A percentile compares a stretch with the other conserved stretches of the same genome.
phyloP scores from a whole-genome alignment of 2,888 invertebrate species.

The Mythimna ferrago region DNA sequence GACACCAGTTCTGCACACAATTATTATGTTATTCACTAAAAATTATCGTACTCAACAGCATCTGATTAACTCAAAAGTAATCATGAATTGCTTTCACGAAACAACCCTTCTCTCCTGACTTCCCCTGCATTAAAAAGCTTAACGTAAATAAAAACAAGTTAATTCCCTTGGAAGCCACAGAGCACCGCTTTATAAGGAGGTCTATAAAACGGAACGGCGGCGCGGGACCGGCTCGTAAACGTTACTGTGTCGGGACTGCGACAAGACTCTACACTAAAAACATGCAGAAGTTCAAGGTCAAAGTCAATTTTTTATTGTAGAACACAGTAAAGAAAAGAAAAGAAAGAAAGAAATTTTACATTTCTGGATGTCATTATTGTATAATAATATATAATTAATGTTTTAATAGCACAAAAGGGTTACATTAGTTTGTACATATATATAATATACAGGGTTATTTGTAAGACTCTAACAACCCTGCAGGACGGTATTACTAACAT shows the following conservation, averaged over 20 bases:
- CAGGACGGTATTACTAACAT: too few relatives aligned
- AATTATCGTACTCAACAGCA: not conserved
- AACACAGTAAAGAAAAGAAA: too few relatives aligned
- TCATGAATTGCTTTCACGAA: not conserved
- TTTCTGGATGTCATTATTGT: too few relatives aligned
- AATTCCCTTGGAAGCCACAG: slow-evolving; percentile 31
- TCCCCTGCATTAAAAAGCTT: not conserved
- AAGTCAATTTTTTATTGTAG: too few relatives aligned
- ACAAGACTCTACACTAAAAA: not conserved
- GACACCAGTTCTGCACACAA: too few relatives aligned
- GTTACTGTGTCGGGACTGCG: slow-evolving; percentile 9
- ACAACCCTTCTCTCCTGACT: not conserved
- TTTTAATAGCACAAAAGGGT: too few relatives aligned
- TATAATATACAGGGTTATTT: too few relatives aligned
- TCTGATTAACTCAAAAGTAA: not conserved
- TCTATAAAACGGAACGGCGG: slow-evolving; percentile 25
- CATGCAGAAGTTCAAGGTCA: not conserved
- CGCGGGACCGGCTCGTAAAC: slow-evolving; percentile 42
- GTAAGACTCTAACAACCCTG: too few relatives aligned
- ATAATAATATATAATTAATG: too few relatives aligned
- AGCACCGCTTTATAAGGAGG: slow-evolving; percentile 31
- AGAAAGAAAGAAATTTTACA: too few relatives aligned
- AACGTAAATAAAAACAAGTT: slow-evolving; percentile 43
- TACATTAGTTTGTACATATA: too few relatives aligned
- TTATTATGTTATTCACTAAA: too few relatives aligned